Evolutionary conservation across 1,140 invertebrate genomes (phyloP).

Genomic region (Leptopilina boulardi): DNA sequence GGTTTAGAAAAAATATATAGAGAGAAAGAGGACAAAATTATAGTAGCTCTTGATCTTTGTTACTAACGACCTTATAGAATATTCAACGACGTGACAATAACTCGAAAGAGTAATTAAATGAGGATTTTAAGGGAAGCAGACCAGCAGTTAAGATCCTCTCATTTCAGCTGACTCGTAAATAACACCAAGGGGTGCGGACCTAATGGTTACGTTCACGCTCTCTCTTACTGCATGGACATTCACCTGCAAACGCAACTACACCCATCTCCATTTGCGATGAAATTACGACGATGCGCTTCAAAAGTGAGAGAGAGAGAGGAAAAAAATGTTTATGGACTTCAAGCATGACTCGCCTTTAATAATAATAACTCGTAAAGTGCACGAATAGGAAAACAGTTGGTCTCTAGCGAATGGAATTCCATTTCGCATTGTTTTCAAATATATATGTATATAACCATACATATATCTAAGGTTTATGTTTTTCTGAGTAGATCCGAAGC

Average conservation of each 20-base stretch:
- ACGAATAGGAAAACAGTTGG: slow-evolving; percentile 8
- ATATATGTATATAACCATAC: background rate
- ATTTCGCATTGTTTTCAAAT: slow-evolving; percentile 7
- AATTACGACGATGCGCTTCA: slow-evolving; percentile 8
- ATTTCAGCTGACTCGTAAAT: slow-evolving; percentile 23
- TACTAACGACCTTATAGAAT: slow-evolving; percentile 10
- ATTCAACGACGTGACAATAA: slow-evolving; percentile 28
- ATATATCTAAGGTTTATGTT: background rate
- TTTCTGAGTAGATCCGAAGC: background rate
- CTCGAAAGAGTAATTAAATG: slow-evolving; percentile 28
- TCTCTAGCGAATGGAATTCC: background rate
- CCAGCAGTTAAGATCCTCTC: slow-evolving; percentile 22
- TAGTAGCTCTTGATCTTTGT: background rate
- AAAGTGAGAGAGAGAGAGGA: background rate
- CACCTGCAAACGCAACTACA: slow-evolving; percentile 29
- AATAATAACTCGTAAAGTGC: slow-evolving; percentile 21
- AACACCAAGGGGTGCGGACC: slow-evolving; percentile 13
- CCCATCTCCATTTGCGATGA: slow-evolving; percentile 24
- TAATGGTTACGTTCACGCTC: slow-evolving; percentile 31
- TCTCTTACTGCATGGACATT: slow-evolving; percentile 24
- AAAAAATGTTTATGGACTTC: slow-evolving; percentile 23
- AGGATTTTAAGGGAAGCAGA: slow-evolving; percentile 27
- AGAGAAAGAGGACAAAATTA: background rate
- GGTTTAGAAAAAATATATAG: background rate
- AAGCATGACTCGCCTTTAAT: slow-evolving; percentile 1